Evolutionary conservation across 53 echinoderm and acorn worm genomes (phyloP).

Genomic region (Luidia sarsii): DNA sequence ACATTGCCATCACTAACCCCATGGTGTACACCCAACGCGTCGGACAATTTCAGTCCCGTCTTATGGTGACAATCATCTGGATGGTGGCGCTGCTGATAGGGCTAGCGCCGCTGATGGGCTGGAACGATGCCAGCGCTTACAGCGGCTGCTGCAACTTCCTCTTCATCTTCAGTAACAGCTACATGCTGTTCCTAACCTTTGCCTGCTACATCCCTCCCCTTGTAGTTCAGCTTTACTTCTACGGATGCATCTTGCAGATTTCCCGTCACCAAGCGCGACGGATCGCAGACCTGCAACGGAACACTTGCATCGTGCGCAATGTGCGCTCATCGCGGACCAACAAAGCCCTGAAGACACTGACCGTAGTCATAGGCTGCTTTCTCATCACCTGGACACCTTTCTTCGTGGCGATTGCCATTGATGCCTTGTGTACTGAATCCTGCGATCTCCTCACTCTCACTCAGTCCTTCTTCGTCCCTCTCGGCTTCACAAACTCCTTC

Average conservation of each 20-base stretch:
- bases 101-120: slow-evolving; percentile 62
- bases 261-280: slow-evolving; percentile 63
- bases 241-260: slow-evolving; percentile 63
- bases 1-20: slow-evolving; percentile 77
- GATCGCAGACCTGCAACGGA: slow-evolving; percentile 59
- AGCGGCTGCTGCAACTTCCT: slow-evolving; percentile 63
- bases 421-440: slow-evolving; percentile 30
- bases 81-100: slow-evolving; percentile 44
- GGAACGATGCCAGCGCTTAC: slow-evolving; percentile 27
- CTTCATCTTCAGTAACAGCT: slow-evolving; percentile 37
- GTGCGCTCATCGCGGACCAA: slow-evolving; percentile 43
- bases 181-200: slow-evolving; percentile 60
- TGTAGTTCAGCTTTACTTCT: slow-evolving; percentile 64
- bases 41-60: slow-evolving; percentile 49
- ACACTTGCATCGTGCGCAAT: slow-evolving; percentile 34
- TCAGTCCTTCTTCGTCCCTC: slow-evolving; percentile 53
- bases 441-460: slow-evolving; percentile 36
- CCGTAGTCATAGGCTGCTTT: slow-evolving; percentile 79
- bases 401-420: slow-evolving; percentile 48
- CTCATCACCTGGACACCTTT: slow-evolving; percentile 79
- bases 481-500: slow-evolving; percentile 73
- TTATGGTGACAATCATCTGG: slow-evolving; percentile 56
- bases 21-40: slow-evolving; percentile 61
- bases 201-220: slow-evolving; percentile 60
- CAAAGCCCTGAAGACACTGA: slow-evolving; percentile 70